Evolutionary conservation across 2,888 invertebrate species (phyloP), one percentile per base, ranked within the genome.

Genomic region (Biston betularia): DNA sequence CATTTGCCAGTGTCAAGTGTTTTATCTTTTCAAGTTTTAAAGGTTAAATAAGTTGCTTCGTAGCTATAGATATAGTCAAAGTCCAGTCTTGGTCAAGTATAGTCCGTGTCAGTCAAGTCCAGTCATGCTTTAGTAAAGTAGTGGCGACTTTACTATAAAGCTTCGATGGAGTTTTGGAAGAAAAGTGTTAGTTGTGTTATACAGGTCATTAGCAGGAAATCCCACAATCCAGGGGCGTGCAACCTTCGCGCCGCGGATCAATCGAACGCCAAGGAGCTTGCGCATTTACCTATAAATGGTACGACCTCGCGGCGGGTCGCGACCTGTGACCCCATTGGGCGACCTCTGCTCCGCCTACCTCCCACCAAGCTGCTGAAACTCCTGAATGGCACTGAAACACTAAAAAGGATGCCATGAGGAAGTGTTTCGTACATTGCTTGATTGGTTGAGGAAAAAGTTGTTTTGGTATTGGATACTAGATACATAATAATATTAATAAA

Each of bases 281-380:
- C 85, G 85, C 75, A 72, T 66, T 70, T 70, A 77, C 74, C 75
- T 77, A 75, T 63, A 70, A 45, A 65, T 65, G 68, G 62, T 7
- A 24, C 74, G 75, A 74, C 74, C 73, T 53, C 78, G 81, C 78
- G 82, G 74, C 84, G 87, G 90, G 89, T 91, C 89, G 84, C 76
- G 92, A 93, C 93, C 93, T 89, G 82, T 86, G 93, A 91, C 91
- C 93, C 81, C 84, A 93, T 93, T 93, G 93, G 93, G 82, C 89
- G 91, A 92, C 93, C 93, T 83, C 75, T 84, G 89, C 85, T 90
- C 79, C 93, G 93, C 93, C 93, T 82, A 81, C 84, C 90, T 87
- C 90, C 79, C 78, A 69, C 53, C n/a, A 82, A 75, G 69, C 74
- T 65, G 63, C 62, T 63, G 63, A 59, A 24, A 55, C 53, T 63